A percentile compares a stretch with the other conserved stretches of the same genome.
Conservation (phyloP, 2,113 vertebrate species). For the Gymnarchus niloticus region DNA sequence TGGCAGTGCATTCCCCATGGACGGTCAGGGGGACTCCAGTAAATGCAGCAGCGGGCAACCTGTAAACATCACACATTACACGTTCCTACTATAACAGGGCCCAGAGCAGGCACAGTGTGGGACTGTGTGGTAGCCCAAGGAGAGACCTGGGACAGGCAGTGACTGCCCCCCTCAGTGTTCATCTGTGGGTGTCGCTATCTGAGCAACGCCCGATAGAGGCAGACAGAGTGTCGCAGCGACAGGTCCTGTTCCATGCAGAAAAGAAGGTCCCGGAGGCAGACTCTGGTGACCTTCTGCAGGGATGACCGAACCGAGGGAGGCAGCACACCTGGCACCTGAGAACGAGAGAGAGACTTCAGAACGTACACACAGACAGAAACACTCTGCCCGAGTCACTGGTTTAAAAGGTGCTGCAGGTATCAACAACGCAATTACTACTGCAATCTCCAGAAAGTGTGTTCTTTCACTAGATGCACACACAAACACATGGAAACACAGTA, state of each 20-base stretch:
- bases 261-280: slow-evolving; percentile 84
- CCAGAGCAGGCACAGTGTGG: background rate
- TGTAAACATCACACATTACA: background rate
- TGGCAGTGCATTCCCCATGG: background rate
- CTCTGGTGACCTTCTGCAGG: slow-evolving; percentile 68
- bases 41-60: background rate
- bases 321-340: slow-evolving; percentile 47
- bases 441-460: background rate
- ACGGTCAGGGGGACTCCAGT: background rate
- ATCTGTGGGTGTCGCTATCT: slow-evolving; percentile 48
- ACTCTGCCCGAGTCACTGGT: background rate
- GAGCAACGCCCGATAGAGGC: slow-evolving; percentile 80
- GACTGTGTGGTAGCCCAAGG: background rate
- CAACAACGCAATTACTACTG: background rate
- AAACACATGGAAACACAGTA: background rate
- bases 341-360: slow-evolving; percentile 27
- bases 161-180: background rate
- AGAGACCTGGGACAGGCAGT: background rate
- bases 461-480: background rate
- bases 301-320: slow-evolving; percentile 51
- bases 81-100: background rate
- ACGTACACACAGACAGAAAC: background rate
- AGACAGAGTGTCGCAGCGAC: slow-evolving; percentile 71
- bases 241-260: slow-evolving; percentile 89
- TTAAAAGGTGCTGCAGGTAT: background rate